A percentile compares a stretch with the other conserved stretches of the same genome.
Conservation (phyloP, 2,113 vertebrate genomes). For the Gnathonemus echidnorhynchus region DNA sequence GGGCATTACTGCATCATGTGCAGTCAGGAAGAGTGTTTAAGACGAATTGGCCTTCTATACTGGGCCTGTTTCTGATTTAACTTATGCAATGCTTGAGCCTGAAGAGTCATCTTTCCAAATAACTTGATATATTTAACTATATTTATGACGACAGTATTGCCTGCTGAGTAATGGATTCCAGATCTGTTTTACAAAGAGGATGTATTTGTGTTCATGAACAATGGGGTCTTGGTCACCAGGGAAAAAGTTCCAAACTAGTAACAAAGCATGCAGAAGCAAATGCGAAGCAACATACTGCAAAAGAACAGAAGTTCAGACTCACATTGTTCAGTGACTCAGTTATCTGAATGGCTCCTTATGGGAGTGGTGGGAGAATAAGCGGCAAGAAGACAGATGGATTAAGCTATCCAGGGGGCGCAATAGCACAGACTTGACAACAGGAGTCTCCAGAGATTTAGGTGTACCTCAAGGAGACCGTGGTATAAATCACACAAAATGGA, state of each 20-base stretch:
- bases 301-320: background rate
- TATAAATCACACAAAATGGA: background rate
- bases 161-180: background rate
- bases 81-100: background rate
- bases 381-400: background rate
- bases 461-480: background rate
- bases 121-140: background rate
- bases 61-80: background rate
- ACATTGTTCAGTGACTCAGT: background rate
- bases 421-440: background rate
- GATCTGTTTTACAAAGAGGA: background rate
- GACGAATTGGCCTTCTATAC: background rate
- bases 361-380: no score
- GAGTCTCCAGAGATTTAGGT: background rate
- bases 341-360: background rate
- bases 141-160: background rate
- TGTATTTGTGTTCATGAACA: background rate
- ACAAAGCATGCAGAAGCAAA: background rate
- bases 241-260: background rate
- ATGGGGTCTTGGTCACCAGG: background rate
- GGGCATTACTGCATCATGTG: background rate
- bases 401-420: background rate
- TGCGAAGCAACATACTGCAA: background rate
- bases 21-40: background rate
- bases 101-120: background rate